Conservation (phyloP, 2,888 invertebrate genomes). For the Pyrrhosoma nymphula region DNA sequence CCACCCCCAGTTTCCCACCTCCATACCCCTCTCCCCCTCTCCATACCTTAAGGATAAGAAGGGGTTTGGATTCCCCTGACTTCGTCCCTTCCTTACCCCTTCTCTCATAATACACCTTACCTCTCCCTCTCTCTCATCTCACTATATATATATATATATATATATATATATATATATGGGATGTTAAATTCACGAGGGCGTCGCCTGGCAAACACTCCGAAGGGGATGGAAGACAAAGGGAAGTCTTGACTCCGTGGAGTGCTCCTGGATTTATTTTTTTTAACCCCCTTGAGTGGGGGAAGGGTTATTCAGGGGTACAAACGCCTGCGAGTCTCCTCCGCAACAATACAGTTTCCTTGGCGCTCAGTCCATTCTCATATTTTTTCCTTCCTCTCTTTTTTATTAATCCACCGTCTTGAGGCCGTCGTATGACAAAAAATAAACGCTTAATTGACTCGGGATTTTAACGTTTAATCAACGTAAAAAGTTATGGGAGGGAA, state of each 20-base stretch:
- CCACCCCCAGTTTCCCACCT: neutral
- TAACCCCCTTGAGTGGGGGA: neutral
- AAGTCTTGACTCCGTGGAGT: neutral
- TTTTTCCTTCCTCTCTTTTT: neutral
- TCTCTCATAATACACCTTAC: too few species aligned
- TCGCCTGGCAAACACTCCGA: slow-evolving; percentile 6
- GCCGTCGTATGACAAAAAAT: too few species aligned
- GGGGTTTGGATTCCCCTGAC: too few species aligned
- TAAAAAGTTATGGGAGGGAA: too few species aligned
- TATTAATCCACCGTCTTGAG: neutral
- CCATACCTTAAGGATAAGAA: neutral
- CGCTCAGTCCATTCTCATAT: neutral
- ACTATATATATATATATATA: too few species aligned
- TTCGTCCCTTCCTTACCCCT: too few species aligned
- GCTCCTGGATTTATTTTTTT: neutral
- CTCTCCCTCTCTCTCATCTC: neutral
- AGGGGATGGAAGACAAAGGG: neutral
- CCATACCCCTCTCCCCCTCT: neutral
- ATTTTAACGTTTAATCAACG: too few species aligned
- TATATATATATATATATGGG: neutral
- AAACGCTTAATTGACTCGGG: too few species aligned
- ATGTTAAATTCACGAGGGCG: slow-evolving; percentile 22
- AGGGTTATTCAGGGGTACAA: neutral
- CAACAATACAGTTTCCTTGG: neutral
- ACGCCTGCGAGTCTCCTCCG: neutral